Conservation (phyloP, 2,888 invertebrate genomes). For the Idaea dimidiata region DNA sequence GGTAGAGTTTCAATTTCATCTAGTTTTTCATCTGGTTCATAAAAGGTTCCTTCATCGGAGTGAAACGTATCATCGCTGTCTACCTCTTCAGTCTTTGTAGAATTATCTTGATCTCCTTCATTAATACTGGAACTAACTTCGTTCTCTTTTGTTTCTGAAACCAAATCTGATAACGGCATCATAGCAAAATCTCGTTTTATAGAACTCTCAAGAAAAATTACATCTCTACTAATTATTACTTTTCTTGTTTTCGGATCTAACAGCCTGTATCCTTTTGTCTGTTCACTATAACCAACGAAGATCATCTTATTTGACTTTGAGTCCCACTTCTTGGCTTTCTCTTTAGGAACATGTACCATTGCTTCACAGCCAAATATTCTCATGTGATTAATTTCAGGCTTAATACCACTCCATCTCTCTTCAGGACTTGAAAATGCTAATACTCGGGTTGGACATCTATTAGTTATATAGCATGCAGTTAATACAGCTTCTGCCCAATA, state of each 20-base stretch:
- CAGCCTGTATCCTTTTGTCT: conserved; percentile 8
- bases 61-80: no score
- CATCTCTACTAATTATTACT: conserved; percentile 6
- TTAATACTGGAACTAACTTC: no score
- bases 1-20: no score
- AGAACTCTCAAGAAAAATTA: conserved; percentile 5
- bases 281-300: conserved; percentile 6
- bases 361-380: conserved; percentile 7
- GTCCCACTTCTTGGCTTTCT: conserved; percentile 8
- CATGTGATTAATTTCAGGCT: conserved; percentile 4
- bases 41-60: no score
- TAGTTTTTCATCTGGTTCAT: no score
- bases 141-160: no score
- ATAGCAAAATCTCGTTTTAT: no score
- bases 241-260: no score
- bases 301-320: conserved; percentile 5
- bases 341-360: conserved; percentile 8
- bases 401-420: conserved; percentile 9
- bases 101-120: no score
- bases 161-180: no score
- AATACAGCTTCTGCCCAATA: conserved; percentile 9
- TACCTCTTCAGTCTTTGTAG: no score
- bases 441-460: conserved; percentile 3
- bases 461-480: conserved; percentile 10
- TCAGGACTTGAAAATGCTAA: conserved; percentile 4